Base-by-base conservation (phyloP, 2,113 vertebrate species). In the Oxyura jamaicensis region DNA sequence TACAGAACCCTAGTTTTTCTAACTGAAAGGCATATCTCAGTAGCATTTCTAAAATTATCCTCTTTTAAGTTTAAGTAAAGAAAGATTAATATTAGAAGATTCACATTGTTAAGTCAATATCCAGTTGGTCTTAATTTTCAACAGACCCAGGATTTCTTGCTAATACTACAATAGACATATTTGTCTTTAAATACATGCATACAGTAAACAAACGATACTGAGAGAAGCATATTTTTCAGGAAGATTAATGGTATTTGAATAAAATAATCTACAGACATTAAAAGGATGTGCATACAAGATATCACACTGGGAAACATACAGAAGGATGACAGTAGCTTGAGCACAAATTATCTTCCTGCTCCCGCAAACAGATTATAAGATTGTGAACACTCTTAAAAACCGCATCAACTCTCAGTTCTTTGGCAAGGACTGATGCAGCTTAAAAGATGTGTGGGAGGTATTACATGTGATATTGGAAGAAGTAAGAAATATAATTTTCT, bases 261-360 rank as follows among this genome's bases (percentile, higher is more conserved):
- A 74, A 42, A 33, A 42, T 56, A 12, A 74, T 23, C 23, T 35
- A 13, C 8, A 91, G 58, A 29, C 39, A 78, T 19, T 39, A 69
- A 35, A 83, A 82, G 39, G 26, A 65, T 14, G 28, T 2, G 4
- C 60, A 31, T 0, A 25, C 39, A 36, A 46, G 18, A 22, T 35
- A 42, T 3, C 0, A 0, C 62, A 68, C 36, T 6, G 12, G 60
- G 21, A 18, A 81, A 59, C 16, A 68, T 58, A n/a, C 29, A 19
- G 5, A 6, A 0, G 8, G 31, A n/a, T 53, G 4, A 63, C 4
- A 9, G 10, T 1, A 1, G 23, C 79, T 74, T 3, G 0, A 63
- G 29, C 15, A 42, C 13, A 60, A 94, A 74, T 21, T 41, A 55
- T 50, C 31, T 2, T 1, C 18, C 35, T 17, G 36, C 28, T 39